Percentiles rank a stretch among this genome's conserved stretches.
Evolutionary conservation across 1,140 invertebrate genomes (phyloP).

Genomic region (Thaumetopoea pityocampa): DNA sequence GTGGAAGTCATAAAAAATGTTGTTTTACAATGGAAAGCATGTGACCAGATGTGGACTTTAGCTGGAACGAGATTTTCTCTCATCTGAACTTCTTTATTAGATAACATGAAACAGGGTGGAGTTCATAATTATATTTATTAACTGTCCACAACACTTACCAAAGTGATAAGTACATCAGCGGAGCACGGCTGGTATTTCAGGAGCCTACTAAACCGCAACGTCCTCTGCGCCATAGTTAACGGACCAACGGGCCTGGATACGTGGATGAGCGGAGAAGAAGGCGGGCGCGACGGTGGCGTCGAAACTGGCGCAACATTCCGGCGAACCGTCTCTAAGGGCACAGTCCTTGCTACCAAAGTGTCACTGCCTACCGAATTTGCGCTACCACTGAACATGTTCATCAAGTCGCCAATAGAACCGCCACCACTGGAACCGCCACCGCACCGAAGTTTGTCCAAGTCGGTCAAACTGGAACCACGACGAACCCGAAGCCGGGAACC

Average conservation of each 20-base stretch:
- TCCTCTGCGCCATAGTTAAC: conserved; percentile 80
- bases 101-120: too few species aligned
- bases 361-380: conserved; percentile 81
- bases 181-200: conserved; percentile 75
- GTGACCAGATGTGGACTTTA: too few species aligned
- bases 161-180: conserved; percentile 49
- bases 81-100: too few species aligned
- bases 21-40: too few species aligned
- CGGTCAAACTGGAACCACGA: conserved; percentile 83
- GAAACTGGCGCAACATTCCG: conserved; percentile 64
- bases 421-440: conserved; percentile 75
- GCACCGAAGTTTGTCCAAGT: conserved; percentile 79
- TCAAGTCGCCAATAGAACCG: conserved; percentile 85
- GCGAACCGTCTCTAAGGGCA: conserved; percentile 82
- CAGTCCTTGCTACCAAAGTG: conserved; percentile 80
- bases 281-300: conserved; percentile 52
- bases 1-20: too few species aligned
- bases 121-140: conserved; percentile 1
- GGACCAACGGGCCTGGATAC: conserved; percentile 54
- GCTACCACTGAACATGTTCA: conserved; percentile 85
- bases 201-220: conserved; percentile 80
- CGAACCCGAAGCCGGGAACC: conserved; percentile 76
- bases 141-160: conserved; percentile 45
- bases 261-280: conserved; percentile 60
- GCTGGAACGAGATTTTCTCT: too few species aligned